Evolutionary conservation across 2,888 invertebrate genomes (phyloP).

Genomic region (Conchocele bisecta): DNA sequence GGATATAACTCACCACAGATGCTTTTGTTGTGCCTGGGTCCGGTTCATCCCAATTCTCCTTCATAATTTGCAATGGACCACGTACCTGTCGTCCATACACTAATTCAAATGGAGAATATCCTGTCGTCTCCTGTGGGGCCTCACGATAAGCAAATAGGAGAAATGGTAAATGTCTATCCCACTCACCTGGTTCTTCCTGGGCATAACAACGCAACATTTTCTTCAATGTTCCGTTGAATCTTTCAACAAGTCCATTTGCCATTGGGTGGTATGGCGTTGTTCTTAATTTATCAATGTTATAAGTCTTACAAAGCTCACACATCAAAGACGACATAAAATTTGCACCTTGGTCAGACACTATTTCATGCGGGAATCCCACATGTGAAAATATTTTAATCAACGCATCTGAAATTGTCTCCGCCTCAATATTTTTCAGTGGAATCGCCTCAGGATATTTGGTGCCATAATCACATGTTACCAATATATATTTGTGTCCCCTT

Average conservation of each 20-base stretch:
- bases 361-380: background rate
- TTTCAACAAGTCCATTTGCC: conserved; percentile 5
- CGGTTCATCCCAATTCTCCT: background rate
- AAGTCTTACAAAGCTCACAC: background rate
- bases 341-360: background rate
- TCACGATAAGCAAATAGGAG: conserved; percentile 8
- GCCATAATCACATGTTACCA: conserved; percentile 2
- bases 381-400: background rate
- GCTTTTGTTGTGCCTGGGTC: too few relatives aligned
- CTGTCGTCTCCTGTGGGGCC: conserved; percentile 3
- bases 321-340: conserved; percentile 10
- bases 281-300: background rate
- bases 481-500: conserved; percentile 5
- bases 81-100: conserved; percentile 4
- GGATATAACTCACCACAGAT: background rate
- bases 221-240: background rate
- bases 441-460: conserved; percentile 6
- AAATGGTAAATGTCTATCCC: conserved; percentile 5
- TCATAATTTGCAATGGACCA: background rate
- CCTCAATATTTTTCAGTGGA: background rate
- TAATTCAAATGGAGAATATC: conserved; percentile 1
- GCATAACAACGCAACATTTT: conserved; percentile 8
- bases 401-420: background rate
- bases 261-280: background rate
- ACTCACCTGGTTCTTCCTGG: background rate